Percentiles rank a stretch among this genome's conserved stretches.
Evolutionary conservation across 2,888 invertebrate genomes (phyloP).

Genomic region (Sericinus montela): DNA sequence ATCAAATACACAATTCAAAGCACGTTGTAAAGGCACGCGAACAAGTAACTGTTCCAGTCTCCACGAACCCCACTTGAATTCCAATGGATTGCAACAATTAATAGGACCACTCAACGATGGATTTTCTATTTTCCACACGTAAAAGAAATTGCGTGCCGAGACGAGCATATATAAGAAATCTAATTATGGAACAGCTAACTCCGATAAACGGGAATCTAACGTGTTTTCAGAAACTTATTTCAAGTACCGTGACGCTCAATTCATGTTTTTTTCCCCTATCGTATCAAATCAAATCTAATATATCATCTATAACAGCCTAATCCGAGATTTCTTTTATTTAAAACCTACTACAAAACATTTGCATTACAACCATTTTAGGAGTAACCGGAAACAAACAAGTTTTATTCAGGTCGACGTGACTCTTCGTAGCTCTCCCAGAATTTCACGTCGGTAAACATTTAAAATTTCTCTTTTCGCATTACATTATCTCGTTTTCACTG

Average conservation of each 20-base stretch:
- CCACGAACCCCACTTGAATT: conserved; percentile 64
- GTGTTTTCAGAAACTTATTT: background rate
- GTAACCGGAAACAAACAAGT: conserved; percentile 60
- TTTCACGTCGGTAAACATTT: conserved; percentile 71
- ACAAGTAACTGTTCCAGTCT: conserved; percentile 67
- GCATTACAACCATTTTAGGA: conserved; percentile 37
- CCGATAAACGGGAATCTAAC: conserved; percentile 11
- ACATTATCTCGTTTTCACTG: conserved; percentile 75
- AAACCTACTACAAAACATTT: conserved; percentile 38
- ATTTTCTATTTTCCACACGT: conserved; percentile 79
- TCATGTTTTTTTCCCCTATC: no score
- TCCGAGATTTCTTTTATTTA: conserved; percentile 28
- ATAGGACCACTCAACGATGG: conserved; percentile 74
- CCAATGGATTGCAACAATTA: conserved; percentile 72
- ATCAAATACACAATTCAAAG: conserved; percentile 53
- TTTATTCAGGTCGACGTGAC: conserved; percentile 67
- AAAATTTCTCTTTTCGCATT: conserved; percentile 78
- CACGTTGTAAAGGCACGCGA: conserved; percentile 68
- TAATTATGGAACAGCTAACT: conserved; percentile 37
- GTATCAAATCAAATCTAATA: no score
- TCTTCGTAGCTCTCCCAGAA: conserved; percentile 67
- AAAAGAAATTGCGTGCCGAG: conserved; percentile 73
- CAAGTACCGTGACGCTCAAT: no score
- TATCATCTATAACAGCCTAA: background rate
- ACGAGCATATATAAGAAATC: conserved; percentile 64